Percentiles rank a stretch among this genome's conserved stretches.
phyloP scores from a whole-genome alignment of 2,797 vertebrate species.

The Naso thynnoides region DNA sequence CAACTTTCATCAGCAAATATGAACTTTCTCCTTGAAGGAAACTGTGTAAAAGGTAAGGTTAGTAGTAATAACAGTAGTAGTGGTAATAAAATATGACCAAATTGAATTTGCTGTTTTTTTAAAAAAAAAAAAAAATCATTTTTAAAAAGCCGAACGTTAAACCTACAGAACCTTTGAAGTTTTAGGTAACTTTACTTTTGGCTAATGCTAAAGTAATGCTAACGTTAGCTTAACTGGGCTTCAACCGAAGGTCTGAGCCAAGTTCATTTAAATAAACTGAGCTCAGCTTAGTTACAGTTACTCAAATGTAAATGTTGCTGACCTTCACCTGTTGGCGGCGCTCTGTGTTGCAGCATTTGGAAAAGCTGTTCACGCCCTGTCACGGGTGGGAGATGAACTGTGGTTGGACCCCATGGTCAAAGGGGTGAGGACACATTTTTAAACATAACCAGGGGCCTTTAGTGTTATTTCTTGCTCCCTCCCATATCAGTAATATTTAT shows the following conservation, averaged over 20 bases:
- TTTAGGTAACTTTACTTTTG: too few relatives aligned
- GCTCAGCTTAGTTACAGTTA: neutral
- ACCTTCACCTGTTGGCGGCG: neutral
- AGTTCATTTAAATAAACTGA: too few relatives aligned
- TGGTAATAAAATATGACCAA: fast-evolving
- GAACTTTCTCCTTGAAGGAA: slow-evolving; percentile 81
- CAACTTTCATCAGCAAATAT: slow-evolving; percentile 52
- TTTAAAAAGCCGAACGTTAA: too few relatives aligned
- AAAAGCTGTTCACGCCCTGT: slow-evolving; percentile 91
- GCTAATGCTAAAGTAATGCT: too few relatives aligned
- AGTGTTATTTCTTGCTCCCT: too few relatives aligned
- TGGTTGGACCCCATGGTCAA: slow-evolving; percentile 92
- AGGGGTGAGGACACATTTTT: slow-evolving; percentile 85
- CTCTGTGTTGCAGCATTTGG: slow-evolving; percentile 84
- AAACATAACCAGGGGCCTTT: neutral
- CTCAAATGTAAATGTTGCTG: neutral
- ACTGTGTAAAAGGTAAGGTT: slow-evolving; percentile 83
- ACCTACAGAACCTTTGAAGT: too few relatives aligned
- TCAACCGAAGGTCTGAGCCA: too few relatives aligned
- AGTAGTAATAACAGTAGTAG: neutral
- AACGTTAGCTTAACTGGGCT: slow-evolving; percentile 10
- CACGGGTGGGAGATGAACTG: slow-evolving; percentile 90
- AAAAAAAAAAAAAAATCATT: too few relatives aligned
- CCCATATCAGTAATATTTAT: too few relatives aligned
- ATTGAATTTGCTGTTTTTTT: neutral